Evolutionary conservation across 2,888 invertebrate genomes (phyloP).

Genomic region (Caenorhabditis macrosperma): DNA sequence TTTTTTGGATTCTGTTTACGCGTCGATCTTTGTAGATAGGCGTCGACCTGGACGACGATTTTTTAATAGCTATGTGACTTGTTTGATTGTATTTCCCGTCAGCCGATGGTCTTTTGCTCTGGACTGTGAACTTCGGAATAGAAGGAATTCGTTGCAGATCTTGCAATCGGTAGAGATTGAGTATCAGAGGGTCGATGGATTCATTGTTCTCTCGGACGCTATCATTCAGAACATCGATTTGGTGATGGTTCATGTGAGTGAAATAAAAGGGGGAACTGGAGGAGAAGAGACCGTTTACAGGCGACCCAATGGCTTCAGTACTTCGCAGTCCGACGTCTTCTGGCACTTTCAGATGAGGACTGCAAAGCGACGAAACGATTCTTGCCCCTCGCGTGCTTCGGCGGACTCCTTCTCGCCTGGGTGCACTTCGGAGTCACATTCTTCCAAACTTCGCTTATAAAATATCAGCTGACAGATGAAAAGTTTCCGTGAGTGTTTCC

Average conservation of each 20-base stretch:
- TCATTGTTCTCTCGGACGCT: conserved; percentile 62
- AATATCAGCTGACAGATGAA: conserved; percentile 77
- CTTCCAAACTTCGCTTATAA: conserved; percentile 75
- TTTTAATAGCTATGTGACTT: conserved; percentile 13
- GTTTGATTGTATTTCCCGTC: conserved; percentile 4
- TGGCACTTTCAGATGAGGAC: conserved; percentile 74
- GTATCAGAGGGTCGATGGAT: conserved; percentile 70
- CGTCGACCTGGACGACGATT: not conserved
- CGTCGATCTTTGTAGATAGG: conserved; percentile 14
- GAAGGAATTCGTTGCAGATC: conserved; percentile 51
- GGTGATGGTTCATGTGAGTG: conserved; percentile 65
- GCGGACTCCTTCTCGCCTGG: conserved; percentile 73
- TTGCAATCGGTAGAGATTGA: conserved; percentile 69
- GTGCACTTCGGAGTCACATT: conserved; percentile 77
- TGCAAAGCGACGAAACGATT: conserved; percentile 70
- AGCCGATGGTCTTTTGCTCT: conserved; percentile 31
- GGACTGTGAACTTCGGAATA: conserved; percentile 13
- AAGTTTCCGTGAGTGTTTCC: conserved; percentile 54
- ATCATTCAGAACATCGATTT: conserved; percentile 66
- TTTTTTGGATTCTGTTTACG: conserved; percentile 51
- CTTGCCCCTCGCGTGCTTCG: conserved; percentile 70
- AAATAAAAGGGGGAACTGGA: not conserved
- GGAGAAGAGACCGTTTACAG: conserved; percentile 37
- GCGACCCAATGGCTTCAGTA: conserved; percentile 74
- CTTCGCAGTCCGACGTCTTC: conserved; percentile 70